These are phyloP conservation scores for Oncorhynchus tshawytscha DNA, from an alignment of 2,113 vertebrate genomes.

Conservation along the genomic window DNA sequence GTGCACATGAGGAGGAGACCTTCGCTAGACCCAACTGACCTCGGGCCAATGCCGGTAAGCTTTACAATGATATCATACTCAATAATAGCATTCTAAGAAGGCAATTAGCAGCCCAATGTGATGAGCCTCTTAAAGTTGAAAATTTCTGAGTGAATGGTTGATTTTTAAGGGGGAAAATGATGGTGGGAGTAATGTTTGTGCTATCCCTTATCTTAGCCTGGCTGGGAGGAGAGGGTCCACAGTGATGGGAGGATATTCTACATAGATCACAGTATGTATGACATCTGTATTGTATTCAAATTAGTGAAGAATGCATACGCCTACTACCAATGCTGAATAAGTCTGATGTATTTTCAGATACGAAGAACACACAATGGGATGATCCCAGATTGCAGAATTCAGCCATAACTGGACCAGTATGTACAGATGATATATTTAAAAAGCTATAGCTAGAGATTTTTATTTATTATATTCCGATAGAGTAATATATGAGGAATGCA, in stretches of 20 bases:
- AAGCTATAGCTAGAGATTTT: neutral
- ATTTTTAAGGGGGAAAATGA: neutral
- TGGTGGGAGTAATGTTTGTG: slow-evolving; percentile 11
- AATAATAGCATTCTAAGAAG: too few species aligned
- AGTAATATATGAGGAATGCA: neutral
- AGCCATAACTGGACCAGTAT: slow-evolving; percentile 93
- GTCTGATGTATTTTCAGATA: slow-evolving; percentile 73
- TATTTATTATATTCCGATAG: neutral
- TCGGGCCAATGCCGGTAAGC: slow-evolving; percentile 89
- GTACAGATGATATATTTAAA: too few species aligned
- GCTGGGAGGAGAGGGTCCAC: slow-evolving; percentile 95
- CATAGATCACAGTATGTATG: slow-evolving; percentile 92
- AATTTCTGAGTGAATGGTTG: too few species aligned
- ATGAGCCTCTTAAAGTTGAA: too few species aligned
- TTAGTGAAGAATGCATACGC: neutral
- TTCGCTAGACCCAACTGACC: slow-evolving; percentile 83
- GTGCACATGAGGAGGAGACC: slow-evolving; percentile 76
- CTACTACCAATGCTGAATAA: neutral
- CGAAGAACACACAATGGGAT: slow-evolving; percentile 94
- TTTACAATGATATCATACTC: neutral
- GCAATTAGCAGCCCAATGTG: too few species aligned
- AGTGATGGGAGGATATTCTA: slow-evolving; percentile 93
- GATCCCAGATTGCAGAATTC: slow-evolving; percentile 92
- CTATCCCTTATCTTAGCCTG: slow-evolving; percentile 76
- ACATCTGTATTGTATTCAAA: too few species aligned